These are phyloP conservation scores for Cephus nigrinus DNA, from an alignment of 2,888 invertebrate species.

Conservation along the genomic window DNA sequence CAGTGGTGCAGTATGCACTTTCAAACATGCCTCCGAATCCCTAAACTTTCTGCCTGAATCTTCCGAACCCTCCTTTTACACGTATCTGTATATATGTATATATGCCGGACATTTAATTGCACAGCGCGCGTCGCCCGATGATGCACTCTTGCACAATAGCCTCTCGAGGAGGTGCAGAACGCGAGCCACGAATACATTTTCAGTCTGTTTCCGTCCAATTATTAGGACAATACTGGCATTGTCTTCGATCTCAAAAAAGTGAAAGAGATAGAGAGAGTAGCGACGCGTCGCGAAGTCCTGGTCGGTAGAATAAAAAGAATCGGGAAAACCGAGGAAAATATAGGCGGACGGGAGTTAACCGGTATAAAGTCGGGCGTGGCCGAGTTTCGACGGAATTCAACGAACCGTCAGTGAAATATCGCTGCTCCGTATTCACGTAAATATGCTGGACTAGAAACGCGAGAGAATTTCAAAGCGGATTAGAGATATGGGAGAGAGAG, in stretches of 20 bases:
- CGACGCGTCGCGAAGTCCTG: background rate
- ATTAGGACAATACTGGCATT: background rate
- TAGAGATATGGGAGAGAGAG: background rate
- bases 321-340: background rate
- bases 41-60: too few relatives aligned
- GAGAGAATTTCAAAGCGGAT: background rate
- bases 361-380: background rate
- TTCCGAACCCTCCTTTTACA: too few relatives aligned
- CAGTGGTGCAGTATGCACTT: too few relatives aligned
- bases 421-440: background rate
- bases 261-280: background rate
- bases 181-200: too few relatives aligned
- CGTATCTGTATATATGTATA: too few relatives aligned
- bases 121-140: too few relatives aligned
- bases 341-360: background rate
- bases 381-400: background rate
- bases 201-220: constrained; percentile 1
- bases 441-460: background rate
- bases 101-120: too few relatives aligned
- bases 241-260: background rate
- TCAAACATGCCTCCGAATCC: too few relatives aligned
- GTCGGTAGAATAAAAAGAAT: background rate
- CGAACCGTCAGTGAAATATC: background rate
- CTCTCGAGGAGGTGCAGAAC: too few relatives aligned
- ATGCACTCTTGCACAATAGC: too few relatives aligned